Evolutionary conservation across 92 coral and sea anemone genomes (phyloP), one percentile per base, ranked within the genome.

Genomic region (Palythoa heliodiscus): DNA sequence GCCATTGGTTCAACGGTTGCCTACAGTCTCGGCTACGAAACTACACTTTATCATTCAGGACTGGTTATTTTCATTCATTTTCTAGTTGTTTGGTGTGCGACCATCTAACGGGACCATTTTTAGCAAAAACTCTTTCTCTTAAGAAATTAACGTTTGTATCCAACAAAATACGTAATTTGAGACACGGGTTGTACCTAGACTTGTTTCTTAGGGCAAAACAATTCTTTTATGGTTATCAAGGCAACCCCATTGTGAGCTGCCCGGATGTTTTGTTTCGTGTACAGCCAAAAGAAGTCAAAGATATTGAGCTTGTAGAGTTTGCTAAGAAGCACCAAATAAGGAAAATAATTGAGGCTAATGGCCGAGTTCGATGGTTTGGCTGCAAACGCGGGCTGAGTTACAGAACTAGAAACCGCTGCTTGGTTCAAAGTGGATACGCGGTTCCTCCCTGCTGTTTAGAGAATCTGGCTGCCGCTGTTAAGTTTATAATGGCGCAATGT

Each of bases 361-460:
- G 98, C 4, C 82, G 53, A 39, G 87, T 84, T 40, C 91, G 95
- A 20, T 94, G 98, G 98, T 95, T 78, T 78, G 98, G 98, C 4
- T 95, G 98, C 37, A 89, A 93, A 25, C 88, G 93, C 16, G 95
- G 95, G 5, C 48, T 95, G 60, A 85, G 82, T 50, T 91, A 93
- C 78, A 89, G 97, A 17, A 68, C 82, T 14, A 93, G 93, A 5
- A 93, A 73, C 35, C 86, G 91, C 57, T 95, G 98, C 69, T 60
- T 87, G 7, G 23, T 87, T 35, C 77, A 92, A 66, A 78, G 80
- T 29, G 98, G 98, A 2, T 66, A 94, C 13, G 95, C 89, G 24
- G 93, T 95, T 3, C 94, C 98, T 1, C 98, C 98, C 37, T 95
- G 98, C 40, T 94, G 97, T 64, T 77, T 95, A 70, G 98, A 95